Base-by-base conservation (phyloP, 2,888 invertebrate species). In the Cataglyphis cursor region DNA sequence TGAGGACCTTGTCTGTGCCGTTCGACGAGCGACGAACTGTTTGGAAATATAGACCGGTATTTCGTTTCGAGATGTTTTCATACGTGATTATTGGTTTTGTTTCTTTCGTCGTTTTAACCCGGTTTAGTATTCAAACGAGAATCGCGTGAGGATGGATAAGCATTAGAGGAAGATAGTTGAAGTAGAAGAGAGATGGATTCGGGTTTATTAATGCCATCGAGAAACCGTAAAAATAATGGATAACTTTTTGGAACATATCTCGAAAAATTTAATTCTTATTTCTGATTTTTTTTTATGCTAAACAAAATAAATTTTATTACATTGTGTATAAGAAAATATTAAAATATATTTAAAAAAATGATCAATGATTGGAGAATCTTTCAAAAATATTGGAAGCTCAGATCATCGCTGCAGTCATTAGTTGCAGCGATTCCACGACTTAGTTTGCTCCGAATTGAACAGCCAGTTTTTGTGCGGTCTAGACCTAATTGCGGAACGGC, bases 401-500 rank as follows among this genome's bases (percentile, higher is more conserved):
- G 38, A 78, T 70, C 31, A 51, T 12, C 48, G 21, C 57, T 41
- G 57, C 31, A 31, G 10, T 44, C 41, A 31, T 59, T 21, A 41
- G n/a, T 21, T 76, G 64, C 35, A 51, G 68, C 54, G 54, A 38
- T 75, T 75, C 65, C 21, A 57, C 18, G 54, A 38, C 21, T 24
- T 59, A 35, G 59, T 9, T 54, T 70, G 28, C 28, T 44, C 31
- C 44, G 59, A 80, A 80, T 80, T n/a, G 72, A 70, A 59, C 78
- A 59, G 72, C 31, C n/a, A 51, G 78, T 80, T 80, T 80, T 80
- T 80, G 44, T 80, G 59, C 44, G 12, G 44, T 10, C 31, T 44
- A 57, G 78, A 72, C 59, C 78, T 70, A 80, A 80, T 80, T 70
- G 78, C 78, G 78, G 78, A 80, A 80, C 78, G 70, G 51, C 75